These are phyloP conservation scores for Synergus laeviventris DNA, from an alignment of 2,888 invertebrate genomes.

Conservation along the genomic window DNA sequence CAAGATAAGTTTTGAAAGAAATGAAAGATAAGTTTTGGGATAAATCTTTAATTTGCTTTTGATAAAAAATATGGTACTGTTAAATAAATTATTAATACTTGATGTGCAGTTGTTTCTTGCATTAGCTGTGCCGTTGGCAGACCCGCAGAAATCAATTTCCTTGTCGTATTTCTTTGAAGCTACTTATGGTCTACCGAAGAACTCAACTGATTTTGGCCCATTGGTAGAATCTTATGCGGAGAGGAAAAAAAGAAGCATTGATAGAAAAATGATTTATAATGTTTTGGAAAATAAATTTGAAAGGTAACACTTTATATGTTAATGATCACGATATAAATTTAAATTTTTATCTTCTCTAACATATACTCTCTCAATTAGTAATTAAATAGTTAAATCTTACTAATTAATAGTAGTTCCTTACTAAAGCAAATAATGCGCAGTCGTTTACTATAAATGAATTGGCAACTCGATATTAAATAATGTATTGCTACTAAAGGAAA, in stretches of 20 bases:
- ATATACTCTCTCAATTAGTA: too few species aligned
- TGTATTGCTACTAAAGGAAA: too few species aligned
- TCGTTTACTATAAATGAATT: too few species aligned
- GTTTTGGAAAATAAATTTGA: conserved; percentile 79
- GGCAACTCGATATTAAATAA: too few species aligned
- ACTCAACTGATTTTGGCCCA: conserved; percentile 70
- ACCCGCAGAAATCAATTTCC: conserved; percentile 83
- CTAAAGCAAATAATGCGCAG: too few species aligned
- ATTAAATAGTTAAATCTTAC: too few species aligned
- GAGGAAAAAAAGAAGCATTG: conserved; percentile 77
- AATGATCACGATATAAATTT: too few species aligned
- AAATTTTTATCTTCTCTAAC: too few species aligned
- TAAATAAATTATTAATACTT: neutral
- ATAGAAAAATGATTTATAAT: conserved; percentile 78
- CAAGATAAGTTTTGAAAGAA: neutral
- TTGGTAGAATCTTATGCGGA: conserved; percentile 40
- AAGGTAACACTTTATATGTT: conserved; percentile 76
- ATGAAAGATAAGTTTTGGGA: neutral
- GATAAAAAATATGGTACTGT: too few species aligned
- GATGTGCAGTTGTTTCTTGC: conserved; percentile 81
- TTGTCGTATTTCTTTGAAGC: conserved; percentile 86
- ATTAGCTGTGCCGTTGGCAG: conserved; percentile 83
- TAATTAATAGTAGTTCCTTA: too few species aligned
- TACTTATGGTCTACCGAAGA: conserved; percentile 81
- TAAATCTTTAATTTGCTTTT: neutral